Conservation (phyloP, 2,797 vertebrate genomes). For the Clarias fuscus region DNA sequence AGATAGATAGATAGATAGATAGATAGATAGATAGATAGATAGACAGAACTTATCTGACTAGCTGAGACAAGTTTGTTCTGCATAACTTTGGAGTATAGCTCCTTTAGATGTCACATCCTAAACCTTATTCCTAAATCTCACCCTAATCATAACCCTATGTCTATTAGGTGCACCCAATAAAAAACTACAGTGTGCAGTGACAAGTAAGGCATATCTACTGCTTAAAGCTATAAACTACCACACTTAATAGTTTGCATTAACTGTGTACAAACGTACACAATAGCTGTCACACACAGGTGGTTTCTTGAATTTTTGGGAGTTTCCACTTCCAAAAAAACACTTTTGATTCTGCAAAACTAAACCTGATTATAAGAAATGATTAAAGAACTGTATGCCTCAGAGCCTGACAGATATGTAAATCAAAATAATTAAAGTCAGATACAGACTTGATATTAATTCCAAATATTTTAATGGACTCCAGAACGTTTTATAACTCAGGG, state of each 20-base stretch:
- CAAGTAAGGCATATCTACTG: no score
- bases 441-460: neutral
- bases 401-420: neutral
- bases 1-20: neutral
- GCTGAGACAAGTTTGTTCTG: no score
- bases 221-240: neutral
- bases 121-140: neutral
- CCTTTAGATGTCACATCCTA: no score
- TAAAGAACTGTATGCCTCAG: neutral
- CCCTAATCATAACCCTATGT: no score
- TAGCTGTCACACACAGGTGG: neutral
- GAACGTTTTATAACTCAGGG: neutral
- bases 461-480: neutral
- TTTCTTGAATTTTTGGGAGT: neutral
- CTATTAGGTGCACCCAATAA: no score
- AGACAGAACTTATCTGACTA: neutral
- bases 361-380: neutral
- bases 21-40: neutral
- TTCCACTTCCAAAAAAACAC: neutral
- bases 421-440: neutral
- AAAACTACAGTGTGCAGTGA: no score
- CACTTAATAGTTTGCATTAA: neutral
- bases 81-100: no score
- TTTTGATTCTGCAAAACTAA: constrained; percentile 2
- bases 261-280: neutral